Percentiles rank a stretch among this genome's conserved stretches.
Conservation (phyloP, 1,140 invertebrate genomes). For the Caenorhabditis briggsae region DNA sequence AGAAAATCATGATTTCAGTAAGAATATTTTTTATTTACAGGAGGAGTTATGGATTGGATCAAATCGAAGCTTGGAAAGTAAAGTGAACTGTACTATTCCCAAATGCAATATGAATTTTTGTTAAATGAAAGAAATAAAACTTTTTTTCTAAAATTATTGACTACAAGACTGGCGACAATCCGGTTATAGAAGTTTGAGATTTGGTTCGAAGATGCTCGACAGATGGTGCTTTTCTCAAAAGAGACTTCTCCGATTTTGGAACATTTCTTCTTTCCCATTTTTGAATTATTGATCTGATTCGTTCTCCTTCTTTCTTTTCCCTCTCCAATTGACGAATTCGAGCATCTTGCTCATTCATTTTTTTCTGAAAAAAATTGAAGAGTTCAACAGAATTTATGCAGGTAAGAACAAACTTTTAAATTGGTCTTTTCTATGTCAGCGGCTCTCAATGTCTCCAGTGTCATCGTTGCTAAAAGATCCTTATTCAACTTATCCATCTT, state of each 20-base stretch:
- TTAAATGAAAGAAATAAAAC: no score
- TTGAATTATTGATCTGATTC: conserved; percentile 10
- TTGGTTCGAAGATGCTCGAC: conserved; percentile 1
- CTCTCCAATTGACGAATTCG: conserved; percentile 51
- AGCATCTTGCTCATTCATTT: conserved; percentile 53
- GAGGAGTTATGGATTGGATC: conserved; percentile 41
- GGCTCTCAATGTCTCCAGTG: conserved; percentile 56
- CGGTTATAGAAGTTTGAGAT: conserved; percentile 29
- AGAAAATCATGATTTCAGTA: no score
- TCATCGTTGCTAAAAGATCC: conserved; percentile 50
- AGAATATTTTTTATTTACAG: neutral
- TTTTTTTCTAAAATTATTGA: neutral
- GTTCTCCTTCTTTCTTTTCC: conserved; percentile 48
- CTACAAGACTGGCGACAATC: conserved; percentile 37
- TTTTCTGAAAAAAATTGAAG: conserved; percentile 5
- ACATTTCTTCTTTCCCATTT: conserved; percentile 58
- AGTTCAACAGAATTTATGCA: neutral
- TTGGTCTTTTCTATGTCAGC: conserved; percentile 46
- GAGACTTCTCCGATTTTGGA: conserved; percentile 10
- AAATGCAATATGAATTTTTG: neutral
- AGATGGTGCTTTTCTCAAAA: neutral
- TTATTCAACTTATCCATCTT: conserved; percentile 54
- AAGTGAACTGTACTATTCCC: neutral
- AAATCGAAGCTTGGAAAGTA: conserved; percentile 47
- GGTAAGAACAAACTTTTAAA: conserved; percentile 1